These are phyloP conservation scores for Ceratina calcarata DNA, from an alignment of 1,140 invertebrate species.

Conservation along the genomic window DNA sequence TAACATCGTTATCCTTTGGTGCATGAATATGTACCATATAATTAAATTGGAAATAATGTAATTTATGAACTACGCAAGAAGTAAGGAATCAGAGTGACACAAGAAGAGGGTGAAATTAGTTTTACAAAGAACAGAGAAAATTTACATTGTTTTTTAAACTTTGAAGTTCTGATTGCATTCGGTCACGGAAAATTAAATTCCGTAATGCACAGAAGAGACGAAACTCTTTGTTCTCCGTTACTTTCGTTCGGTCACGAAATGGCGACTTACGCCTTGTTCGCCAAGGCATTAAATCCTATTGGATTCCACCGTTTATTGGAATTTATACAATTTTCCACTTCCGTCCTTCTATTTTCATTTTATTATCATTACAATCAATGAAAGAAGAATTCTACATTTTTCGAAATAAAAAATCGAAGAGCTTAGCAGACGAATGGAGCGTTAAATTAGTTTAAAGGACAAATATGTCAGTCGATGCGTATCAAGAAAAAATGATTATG, in stretches of 20 bases:
- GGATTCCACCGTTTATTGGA: background rate
- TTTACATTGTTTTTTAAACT: background rate
- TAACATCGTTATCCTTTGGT: background rate
- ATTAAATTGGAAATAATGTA: background rate
- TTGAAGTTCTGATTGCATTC: background rate
- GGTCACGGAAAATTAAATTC: conserved; percentile 6
- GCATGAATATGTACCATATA: background rate
- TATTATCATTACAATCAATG: background rate
- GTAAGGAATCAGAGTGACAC: background rate
- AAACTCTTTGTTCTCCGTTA: conserved; percentile 30
- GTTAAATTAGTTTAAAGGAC: background rate
- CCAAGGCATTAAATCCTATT: conserved; percentile 4
- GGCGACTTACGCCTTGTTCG: conserved; percentile 25
- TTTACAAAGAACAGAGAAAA: background rate
- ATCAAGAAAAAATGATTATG: background rate
- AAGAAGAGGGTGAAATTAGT: background rate
- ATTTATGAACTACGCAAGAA: background rate
- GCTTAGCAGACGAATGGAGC: too few species aligned
- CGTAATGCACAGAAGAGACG: background rate
- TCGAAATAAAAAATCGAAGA: too few species aligned
- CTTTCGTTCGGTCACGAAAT: conserved; percentile 17
- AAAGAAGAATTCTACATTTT: too few species aligned
- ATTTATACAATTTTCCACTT: background rate
- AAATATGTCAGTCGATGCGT: background rate
- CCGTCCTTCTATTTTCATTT: background rate